phyloP scores from a whole-genome alignment of 1,140 invertebrate species.

The Pseudomyrmex sp. region DNA sequence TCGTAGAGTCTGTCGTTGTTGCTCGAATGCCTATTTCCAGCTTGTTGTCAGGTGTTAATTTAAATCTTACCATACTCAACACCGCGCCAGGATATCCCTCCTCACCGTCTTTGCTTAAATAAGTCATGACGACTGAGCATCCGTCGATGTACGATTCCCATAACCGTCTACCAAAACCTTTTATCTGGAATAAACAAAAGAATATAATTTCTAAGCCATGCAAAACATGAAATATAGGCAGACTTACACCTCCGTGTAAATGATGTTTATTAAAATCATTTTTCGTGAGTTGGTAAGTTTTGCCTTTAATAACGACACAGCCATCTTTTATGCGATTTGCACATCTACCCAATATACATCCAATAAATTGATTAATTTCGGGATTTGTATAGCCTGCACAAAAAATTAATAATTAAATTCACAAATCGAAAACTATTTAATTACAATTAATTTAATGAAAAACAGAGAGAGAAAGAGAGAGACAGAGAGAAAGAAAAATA shows the following conservation, averaged over 20 bases:
- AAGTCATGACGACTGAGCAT: conserved; percentile 88
- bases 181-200: conserved; percentile 57
- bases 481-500: background rate
- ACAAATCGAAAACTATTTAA: too few species aligned
- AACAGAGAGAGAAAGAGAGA: too few species aligned
- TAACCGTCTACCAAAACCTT: conserved; percentile 76
- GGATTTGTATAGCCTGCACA: conserved; percentile 87
- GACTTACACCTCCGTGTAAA: conserved; percentile 92
- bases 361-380: conserved; percentile 90
- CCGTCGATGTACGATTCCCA: conserved; percentile 85
- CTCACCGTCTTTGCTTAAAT: conserved; percentile 92
- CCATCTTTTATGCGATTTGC: conserved; percentile 93
- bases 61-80: conserved; percentile 89
- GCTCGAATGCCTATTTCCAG: conserved; percentile 91
- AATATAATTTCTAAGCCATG: background rate
- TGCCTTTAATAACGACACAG: conserved; percentile 88
- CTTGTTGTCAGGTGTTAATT: conserved; percentile 89
- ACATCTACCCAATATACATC: conserved; percentile 93
- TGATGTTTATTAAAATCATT: conserved; percentile 89
- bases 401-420: conserved; percentile 32
- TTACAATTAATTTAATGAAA: too few species aligned
- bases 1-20: conserved; percentile 90
- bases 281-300: conserved; percentile 88
- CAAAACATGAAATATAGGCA: background rate
- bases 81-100: conserved; percentile 94